These are phyloP conservation scores for Bursaphelenchus mucronatus DNA, from an alignment of 1,140 invertebrate species.

Conservation along the genomic window DNA sequence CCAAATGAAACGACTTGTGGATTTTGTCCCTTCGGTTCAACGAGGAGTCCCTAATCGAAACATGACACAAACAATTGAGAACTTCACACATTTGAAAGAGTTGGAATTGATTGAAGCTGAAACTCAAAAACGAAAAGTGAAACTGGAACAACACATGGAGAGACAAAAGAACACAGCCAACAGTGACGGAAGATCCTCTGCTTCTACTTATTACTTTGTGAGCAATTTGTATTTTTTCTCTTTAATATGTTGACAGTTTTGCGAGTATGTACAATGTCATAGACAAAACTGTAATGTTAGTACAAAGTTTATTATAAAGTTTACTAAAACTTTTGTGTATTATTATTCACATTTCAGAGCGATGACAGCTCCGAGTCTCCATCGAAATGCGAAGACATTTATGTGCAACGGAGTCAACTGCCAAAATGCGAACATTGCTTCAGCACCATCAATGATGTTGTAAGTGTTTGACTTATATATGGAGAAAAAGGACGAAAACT, in stretches of 20 bases:
- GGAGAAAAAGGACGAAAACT: neutral
- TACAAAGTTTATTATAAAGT: too few species aligned
- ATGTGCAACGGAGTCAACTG: neutral
- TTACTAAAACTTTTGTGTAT: neutral
- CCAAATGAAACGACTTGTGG: neutral
- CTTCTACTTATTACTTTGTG: slow-evolving; percentile 20
- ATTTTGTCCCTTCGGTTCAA: neutral
- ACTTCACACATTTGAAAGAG: neutral
- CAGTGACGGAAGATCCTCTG: slow-evolving; percentile 4
- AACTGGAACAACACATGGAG: neutral
- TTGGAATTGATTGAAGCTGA: slow-evolving; percentile 16
- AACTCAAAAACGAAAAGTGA: neutral
- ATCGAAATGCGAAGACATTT: neutral
- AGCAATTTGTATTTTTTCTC: neutral
- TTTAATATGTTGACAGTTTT: neutral
- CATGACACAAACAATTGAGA: neutral
- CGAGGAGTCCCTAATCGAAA: neutral
- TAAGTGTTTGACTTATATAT: neutral
- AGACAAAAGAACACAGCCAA: neutral
- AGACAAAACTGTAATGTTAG: too few species aligned
- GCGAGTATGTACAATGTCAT: too few species aligned
- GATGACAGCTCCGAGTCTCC: slow-evolving; percentile 12
- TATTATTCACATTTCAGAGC: slow-evolving; percentile 3
- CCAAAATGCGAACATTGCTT: slow-evolving; percentile 4
- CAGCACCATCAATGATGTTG: slow-evolving; percentile 5